Evolutionary conservation across 1,140 invertebrate genomes (phyloP).

Genomic region (Pseudoatta argentina): DNA sequence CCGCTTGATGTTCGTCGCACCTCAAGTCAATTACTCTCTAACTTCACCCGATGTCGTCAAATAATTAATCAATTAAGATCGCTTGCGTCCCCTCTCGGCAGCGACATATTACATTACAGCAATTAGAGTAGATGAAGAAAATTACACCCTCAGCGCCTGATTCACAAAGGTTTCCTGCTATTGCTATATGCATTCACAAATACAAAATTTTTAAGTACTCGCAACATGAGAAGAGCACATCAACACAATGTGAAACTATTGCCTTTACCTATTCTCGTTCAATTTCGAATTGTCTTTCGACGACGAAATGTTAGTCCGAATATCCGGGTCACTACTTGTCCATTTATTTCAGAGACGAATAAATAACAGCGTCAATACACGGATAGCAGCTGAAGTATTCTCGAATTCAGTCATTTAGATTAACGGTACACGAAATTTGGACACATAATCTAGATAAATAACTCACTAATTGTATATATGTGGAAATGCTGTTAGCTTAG

Average conservation of each 20-base stretch:
- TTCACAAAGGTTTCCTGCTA: not conserved
- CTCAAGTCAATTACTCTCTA: slow-evolving; percentile 39
- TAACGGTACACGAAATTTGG: not conserved
- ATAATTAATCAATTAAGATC: slow-evolving; percentile 50
- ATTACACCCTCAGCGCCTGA: not conserved
- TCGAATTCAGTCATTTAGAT: slow-evolving; percentile 28
- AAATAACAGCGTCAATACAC: not conserved
- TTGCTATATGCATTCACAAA: not conserved
- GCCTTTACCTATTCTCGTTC: not conserved
- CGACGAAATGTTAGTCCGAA: slow-evolving; percentile 4
- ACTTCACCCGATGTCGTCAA: slow-evolving; percentile 34
- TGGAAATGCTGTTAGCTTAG: not conserved
- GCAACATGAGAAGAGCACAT: not conserved
- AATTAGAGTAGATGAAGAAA: slow-evolving; percentile 18
- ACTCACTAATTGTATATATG: not conserved
- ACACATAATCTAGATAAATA: slow-evolving; percentile 34
- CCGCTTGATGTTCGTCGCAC: slow-evolving; percentile 6
- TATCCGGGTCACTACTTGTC: slow-evolving; percentile 12
- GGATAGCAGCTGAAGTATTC: not conserved
- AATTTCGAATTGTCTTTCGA: slow-evolving; percentile 25
- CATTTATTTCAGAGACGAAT: slow-evolving; percentile 42
- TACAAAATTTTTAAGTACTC: not conserved
- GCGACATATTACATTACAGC: slow-evolving; percentile 5
- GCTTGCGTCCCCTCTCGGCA: not conserved
- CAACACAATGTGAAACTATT: not conserved